Evolutionary conservation across 2,113 vertebrate species (phyloP).

Genomic region (Hyperopisus bebe): DNA sequence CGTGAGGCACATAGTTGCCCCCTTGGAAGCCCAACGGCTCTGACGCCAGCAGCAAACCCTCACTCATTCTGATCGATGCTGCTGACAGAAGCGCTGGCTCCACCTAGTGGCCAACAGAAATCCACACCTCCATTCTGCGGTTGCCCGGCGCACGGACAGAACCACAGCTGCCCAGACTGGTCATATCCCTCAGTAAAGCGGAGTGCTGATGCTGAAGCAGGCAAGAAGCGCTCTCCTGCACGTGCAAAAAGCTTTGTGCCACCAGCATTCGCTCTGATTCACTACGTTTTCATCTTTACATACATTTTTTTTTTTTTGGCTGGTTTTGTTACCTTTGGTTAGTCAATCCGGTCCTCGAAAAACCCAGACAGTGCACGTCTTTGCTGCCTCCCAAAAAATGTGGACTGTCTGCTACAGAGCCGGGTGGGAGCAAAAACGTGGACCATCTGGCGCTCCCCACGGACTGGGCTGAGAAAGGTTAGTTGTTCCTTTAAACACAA

Average conservation of each 20-base stretch:
- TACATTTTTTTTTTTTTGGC: conserved; percentile 8
- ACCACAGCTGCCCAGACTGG: neutral
- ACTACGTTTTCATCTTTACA: neutral
- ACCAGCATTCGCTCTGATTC: neutral
- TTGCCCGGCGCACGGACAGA: neutral
- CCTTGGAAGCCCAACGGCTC: neutral
- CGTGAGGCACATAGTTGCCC: neutral
- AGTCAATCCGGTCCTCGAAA: neutral
- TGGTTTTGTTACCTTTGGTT: conserved; percentile 8
- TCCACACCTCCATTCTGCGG: conserved; percentile 9
- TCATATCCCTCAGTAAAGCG: conserved; percentile 15
- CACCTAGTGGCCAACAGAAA: conserved; percentile 30
- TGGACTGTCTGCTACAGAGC: neutral
- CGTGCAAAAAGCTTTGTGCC: conserved; percentile 24
- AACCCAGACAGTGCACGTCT: neutral
- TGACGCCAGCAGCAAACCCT: neutral
- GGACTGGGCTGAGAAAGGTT: neutral
- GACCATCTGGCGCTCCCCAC: neutral
- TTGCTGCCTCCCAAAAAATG: neutral
- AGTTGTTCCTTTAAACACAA: neutral
- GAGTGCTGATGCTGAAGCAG: conserved; percentile 19
- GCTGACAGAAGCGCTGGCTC: conserved; percentile 12
- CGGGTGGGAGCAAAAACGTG: neutral
- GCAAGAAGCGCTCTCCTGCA: conserved; percentile 11
- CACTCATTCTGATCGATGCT: neutral